These are phyloP conservation scores for Thrips palmi DNA, from an alignment of 1,140 invertebrate genomes.

Conservation along the genomic window DNA sequence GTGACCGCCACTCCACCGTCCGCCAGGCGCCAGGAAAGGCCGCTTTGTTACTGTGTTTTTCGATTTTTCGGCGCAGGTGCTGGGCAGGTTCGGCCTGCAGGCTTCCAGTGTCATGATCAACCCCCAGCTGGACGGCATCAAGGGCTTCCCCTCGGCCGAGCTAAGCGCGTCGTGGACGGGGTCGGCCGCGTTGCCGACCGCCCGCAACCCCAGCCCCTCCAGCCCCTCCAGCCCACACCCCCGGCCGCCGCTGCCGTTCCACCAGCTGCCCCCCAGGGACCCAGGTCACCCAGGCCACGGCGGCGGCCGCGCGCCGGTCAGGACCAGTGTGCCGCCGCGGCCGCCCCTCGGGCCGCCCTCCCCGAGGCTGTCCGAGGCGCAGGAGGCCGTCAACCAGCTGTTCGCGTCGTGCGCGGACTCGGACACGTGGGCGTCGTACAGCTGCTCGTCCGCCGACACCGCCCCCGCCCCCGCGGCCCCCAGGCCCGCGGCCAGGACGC, in stretches of 20 bases:
- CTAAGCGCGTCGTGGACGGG: neutral
- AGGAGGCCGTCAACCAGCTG: constrained; percentile 1
- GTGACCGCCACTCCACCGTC: neutral
- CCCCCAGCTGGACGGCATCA: constrained; percentile 20
- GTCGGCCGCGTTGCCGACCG: neutral
- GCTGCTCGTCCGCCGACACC: no score
- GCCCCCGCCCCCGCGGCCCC: no score
- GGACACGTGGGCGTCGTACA: neutral
- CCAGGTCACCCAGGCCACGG: no score
- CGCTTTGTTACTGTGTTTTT: neutral
- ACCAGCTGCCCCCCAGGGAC: no score
- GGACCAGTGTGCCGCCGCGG: no score
- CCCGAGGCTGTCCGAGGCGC: no score
- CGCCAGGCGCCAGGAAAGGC: constrained; percentile 1
- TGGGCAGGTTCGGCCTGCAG: constrained; percentile 19
- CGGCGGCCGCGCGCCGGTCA: no score
- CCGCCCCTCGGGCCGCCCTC: no score
- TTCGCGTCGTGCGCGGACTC: constrained; percentile 1
- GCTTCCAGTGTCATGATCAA: constrained; percentile 21
- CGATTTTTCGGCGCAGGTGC: constrained; percentile 15
- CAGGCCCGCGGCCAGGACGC: no score
- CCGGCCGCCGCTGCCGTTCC: no score
- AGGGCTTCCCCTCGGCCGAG: constrained; percentile 10
- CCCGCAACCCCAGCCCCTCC: no score
- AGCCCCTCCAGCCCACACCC: no score